These are phyloP conservation scores for Beroe ovata DNA, from an alignment of 37 sponge, comb jelly and placozoan species.

Conservation along the genomic window DNA sequence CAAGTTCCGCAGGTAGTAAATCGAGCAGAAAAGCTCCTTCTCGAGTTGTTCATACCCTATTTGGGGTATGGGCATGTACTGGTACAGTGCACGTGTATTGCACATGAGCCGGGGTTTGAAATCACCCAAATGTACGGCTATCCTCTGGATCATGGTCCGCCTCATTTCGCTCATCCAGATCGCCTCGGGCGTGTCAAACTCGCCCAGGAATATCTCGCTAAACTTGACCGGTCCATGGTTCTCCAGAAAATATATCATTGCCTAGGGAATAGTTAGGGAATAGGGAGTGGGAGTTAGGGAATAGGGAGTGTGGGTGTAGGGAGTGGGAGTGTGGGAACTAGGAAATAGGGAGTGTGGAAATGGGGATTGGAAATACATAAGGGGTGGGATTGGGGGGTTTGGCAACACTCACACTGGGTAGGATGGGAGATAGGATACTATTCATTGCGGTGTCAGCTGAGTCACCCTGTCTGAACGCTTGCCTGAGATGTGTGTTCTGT, in stretches of 20 bases:
- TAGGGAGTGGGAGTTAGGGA: neutral
- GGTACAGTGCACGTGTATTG: conserved; percentile 94
- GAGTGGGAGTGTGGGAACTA: too few species aligned
- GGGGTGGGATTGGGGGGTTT: too few species aligned
- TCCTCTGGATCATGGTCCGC: conserved; percentile 95
- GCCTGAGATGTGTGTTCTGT: conserved; percentile 90
- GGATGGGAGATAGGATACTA: conserved; percentile 41
- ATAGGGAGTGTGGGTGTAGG: too few species aligned
- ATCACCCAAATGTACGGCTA: conserved; percentile 95
- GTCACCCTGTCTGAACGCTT: conserved; percentile 96
- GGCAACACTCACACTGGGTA: conserved; percentile 40
- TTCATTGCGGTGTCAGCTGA: conserved; percentile 32
- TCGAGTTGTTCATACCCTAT: conserved; percentile 92
- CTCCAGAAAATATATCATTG: conserved; percentile 97
- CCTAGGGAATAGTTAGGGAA: conserved; percentile 72
- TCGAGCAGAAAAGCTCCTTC: conserved; percentile 96
- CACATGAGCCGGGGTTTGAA: conserved; percentile 91
- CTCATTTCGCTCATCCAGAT: conserved; percentile 99
- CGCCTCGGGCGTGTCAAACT: conserved; percentile 99
- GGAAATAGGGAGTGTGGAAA: too few species aligned
- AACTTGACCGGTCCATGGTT: conserved; percentile 96
- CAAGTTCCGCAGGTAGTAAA: conserved; percentile 93
- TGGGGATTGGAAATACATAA: too few species aligned
- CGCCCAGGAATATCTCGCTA: conserved; percentile 94
- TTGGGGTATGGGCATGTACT: conserved; percentile 80